Evolutionary conservation across 2,113 vertebrate species (phyloP).

Genomic region (Fulmarus glacialis): DNA sequence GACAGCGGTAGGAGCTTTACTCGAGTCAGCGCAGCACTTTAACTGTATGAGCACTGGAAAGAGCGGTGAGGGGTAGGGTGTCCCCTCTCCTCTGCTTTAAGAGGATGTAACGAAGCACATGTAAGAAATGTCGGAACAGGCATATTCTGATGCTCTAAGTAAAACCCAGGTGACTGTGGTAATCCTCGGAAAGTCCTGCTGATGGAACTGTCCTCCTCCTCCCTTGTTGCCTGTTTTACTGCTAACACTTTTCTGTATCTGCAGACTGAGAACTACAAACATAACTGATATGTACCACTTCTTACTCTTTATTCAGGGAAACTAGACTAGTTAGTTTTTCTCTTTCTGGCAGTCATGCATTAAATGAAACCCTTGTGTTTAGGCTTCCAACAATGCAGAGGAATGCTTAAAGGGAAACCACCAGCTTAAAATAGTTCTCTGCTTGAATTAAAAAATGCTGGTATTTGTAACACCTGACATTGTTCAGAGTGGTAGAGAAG

Average conservation of each 20-base stretch:
- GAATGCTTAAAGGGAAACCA: conserved; percentile 13
- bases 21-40: background rate
- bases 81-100: background rate
- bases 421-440: conserved; percentile 37
- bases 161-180: background rate
- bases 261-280: background rate
- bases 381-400: conserved; percentile 26
- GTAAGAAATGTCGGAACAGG: background rate
- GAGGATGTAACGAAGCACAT: background rate
- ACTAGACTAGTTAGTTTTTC: background rate
- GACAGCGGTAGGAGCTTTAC: conserved; percentile 1
- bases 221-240: background rate
- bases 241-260: background rate
- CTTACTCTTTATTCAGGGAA: background rate
- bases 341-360: conserved; percentile 35
- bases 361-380: conserved; percentile 49
- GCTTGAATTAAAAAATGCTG: conserved; percentile 3
- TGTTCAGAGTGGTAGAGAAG: background rate
- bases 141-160: background rate
- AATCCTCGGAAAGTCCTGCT: background rate
- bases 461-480: background rate
- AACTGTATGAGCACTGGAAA: background rate
- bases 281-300: background rate
- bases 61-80: background rate
- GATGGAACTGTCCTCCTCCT: background rate